Evolutionary conservation across 2,888 invertebrate species (phyloP), one percentile per base, ranked within the genome.

Genomic region (Chalcosyrphus nemorum): DNA sequence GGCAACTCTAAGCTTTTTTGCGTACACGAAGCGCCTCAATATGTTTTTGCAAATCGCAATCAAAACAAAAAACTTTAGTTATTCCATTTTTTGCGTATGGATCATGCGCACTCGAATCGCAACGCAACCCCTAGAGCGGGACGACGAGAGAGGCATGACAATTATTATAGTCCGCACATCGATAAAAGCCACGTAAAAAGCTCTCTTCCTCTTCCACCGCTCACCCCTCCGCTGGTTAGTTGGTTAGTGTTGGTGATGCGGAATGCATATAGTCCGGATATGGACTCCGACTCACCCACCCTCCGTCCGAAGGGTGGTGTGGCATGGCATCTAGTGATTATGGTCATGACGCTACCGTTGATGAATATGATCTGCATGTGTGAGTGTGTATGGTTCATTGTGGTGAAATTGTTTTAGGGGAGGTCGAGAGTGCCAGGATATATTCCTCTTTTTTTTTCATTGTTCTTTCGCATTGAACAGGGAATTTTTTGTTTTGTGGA

Each of bases 51-150:
- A 70, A 65, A 41, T 74, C 65, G 80, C 52, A 80, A 84, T 78
- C 84, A 84, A 75, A 84, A 84, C 84, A 84, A 84, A 77, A 84
- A 84, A 74, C 80, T 84, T 80, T 75, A 38, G 35, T 80, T 84
- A 63, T 84, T 80, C 80, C 70, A 80, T 84, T 84, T 80, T 75
- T 84, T 54, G 56, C 17, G 56, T 38, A 5, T 5, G 19, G 24
- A 43, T 13, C 84, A 84, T 84, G 84, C 84, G 84, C 84, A 75
- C 7, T 71, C 4, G 2, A 43, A 38, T 71, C 45, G n/a, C 43
- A 47, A 17, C 45, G n/a, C 43, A 47, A 17, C 50, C 41, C 57
- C 57, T 63, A 35, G 11, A 50, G 77, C 57, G 63, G 57, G 24
- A 17, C 9, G 45, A 27, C 15, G 32, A 43, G 24, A 43, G 57